Base-by-base conservation (phyloP, 2,113 vertebrate species). In the Garra rufa region DNA sequence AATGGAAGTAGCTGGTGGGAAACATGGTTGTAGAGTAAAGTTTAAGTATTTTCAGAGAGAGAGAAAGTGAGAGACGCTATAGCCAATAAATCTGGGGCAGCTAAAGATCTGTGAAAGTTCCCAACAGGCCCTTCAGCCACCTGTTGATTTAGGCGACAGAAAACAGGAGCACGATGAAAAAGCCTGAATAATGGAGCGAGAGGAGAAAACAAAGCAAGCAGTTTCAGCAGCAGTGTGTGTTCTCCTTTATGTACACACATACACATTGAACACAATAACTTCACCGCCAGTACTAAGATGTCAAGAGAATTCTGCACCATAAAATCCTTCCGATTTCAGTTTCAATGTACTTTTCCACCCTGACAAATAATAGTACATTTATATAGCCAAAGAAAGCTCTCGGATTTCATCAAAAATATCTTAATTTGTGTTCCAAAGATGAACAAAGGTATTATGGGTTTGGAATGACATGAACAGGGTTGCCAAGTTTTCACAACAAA, bases 41-140 rank as follows among this genome's bases (percentile, higher is more conserved):
- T 55, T 55, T 55, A 8, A n/a, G 21, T 55, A 21, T n/a, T 55
- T n/a, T n/a, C 21, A 28, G 3, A 67, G 21, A 57, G 21, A 57
- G 17, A 67, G 28, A 34, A 7, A 15, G 28, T 34, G 6, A 34
- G 34, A 69, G 17, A 38, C 0, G 9, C 63, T 34, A 57, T 57
- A 69, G 10, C 5, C 71, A 21, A 84, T 59, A 87, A 76, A 81
- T 84, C 70, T 21, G 0, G 7, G 28, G 46, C 59, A 48, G 21
- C 57, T 84, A 61, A 43, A 87, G 85, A 48, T 84, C 67, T 52
- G 76, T 82, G 61, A 86, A 83, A 76, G 19, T 48, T 76, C 63
- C 76, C 82, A 70, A 1, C 15, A 81, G 69, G 76, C 75, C 34
- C 48, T 65, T 73, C 77, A 67, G 38, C 85, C 38, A 75, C 63